A percentile compares a stretch with the other conserved stretches of the same genome.
These are phyloP conservation scores for Aphelenchoides fujianensis DNA, from an alignment of 1,140 invertebrate genomes.

Conservation along the genomic window DNA sequence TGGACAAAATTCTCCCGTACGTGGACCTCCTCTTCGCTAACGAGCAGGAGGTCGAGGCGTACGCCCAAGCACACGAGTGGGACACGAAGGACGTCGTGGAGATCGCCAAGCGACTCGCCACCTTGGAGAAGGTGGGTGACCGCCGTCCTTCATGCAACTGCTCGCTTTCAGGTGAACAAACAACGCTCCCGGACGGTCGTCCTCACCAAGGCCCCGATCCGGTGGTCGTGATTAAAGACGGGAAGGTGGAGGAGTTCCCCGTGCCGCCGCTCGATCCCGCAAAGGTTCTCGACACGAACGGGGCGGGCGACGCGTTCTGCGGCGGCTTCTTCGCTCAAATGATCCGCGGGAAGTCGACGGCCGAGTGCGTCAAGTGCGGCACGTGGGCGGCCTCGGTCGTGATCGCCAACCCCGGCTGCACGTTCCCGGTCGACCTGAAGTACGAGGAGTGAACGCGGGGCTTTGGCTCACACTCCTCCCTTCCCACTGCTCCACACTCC, in stretches of 20 bases:
- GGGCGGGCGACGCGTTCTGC: conserved; percentile 95
- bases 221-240: conserved; percentile 74
- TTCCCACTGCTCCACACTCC: too few relatives aligned
- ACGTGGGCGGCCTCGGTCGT: conserved; percentile 81
- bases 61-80: conserved; percentile 45
- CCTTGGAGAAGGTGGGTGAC: conserved; percentile 74
- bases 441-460: conserved; percentile 1
- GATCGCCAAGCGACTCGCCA: conserved; percentile 77
- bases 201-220: conserved; percentile 77
- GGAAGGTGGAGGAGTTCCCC: conserved; percentile 72
- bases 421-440: conserved; percentile 67
- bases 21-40: conserved; percentile 95
- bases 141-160: too few relatives aligned
- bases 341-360: conserved; percentile 74
- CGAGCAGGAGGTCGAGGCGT: conserved; percentile 71
- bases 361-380: conserved; percentile 79
- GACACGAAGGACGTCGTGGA: conserved; percentile 74
- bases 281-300: conserved; percentile 92
- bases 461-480: too few relatives aligned
- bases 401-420: conserved; percentile 81
- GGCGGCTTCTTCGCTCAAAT: conserved; percentile 88
- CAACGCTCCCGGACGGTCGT: too few relatives aligned
- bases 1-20: conserved; percentile 81
- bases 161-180: too few relatives aligned
- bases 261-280: conserved; percentile 72